Evolutionary conservation across 2,797 vertebrate genomes (phyloP).

Genomic region (Sebastiscus albofasciatus): DNA sequence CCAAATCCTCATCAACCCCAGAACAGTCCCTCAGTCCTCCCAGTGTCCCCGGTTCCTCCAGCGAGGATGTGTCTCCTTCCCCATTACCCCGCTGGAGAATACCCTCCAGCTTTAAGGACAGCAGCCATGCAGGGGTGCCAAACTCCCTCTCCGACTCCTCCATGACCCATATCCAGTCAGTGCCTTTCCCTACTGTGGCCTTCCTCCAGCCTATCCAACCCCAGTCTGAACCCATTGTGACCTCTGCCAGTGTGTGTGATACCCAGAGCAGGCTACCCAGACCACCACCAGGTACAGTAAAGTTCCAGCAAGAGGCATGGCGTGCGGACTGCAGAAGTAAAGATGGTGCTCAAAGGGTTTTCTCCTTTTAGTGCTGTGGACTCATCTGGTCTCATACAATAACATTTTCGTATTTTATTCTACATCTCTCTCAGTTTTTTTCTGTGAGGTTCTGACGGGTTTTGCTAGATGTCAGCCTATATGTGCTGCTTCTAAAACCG

Average conservation of each 20-base stretch:
- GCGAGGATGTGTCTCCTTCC: conserved; percentile 70
- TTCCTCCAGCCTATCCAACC: conserved; percentile 84
- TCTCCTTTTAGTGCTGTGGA: background rate
- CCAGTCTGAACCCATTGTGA: conserved; percentile 81
- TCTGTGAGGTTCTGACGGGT: background rate
- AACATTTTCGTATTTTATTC: background rate
- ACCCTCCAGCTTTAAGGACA: conserved; percentile 71
- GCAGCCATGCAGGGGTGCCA: conserved; percentile 70
- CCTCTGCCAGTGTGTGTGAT: conserved; percentile 77
- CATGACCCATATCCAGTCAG: conserved; percentile 81
- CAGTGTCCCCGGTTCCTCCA: conserved; percentile 73
- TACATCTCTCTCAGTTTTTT: rapidly evolving
- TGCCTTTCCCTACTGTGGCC: conserved; percentile 87
- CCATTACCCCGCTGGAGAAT: conserved; percentile 79
- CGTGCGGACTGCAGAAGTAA: background rate
- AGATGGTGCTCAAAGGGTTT: background rate
- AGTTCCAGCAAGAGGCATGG: background rate
- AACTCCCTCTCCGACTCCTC: conserved; percentile 81
- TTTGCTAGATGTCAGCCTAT: background rate
- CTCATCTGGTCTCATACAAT: background rate
- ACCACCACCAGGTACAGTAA: conserved; percentile 85
- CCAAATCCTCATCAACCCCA: conserved; percentile 81
- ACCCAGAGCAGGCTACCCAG: conserved; percentile 85
- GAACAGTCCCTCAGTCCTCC: conserved; percentile 75
- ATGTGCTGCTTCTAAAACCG: background rate